Evolutionary conservation across 2,113 vertebrate genomes (phyloP).

Genomic region (Stigmatopora argus): DNA sequence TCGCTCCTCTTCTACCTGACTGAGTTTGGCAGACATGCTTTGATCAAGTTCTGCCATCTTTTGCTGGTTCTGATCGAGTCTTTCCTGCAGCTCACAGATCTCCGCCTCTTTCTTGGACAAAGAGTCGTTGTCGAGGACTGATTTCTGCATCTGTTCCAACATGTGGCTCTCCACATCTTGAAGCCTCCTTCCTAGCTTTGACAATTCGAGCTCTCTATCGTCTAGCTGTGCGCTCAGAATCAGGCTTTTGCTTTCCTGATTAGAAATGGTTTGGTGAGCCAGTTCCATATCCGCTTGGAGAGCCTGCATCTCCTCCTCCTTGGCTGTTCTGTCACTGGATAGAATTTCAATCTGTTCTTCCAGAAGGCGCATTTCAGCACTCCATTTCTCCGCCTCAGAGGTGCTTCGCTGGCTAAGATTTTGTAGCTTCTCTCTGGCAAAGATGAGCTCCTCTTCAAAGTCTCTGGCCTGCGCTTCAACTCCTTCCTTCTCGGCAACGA

Average conservation of each 20-base stretch:
- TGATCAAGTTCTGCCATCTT: conserved; percentile 79
- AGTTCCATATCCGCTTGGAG: conserved; percentile 78
- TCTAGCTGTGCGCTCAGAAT: conserved; percentile 73
- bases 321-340: conserved; percentile 68
- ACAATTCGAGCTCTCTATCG: conserved; percentile 64
- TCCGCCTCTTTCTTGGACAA: conserved; percentile 68
- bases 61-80: conserved; percentile 74
- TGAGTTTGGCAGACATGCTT: conserved; percentile 82
- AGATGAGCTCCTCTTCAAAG: conserved; percentile 65
- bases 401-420: conserved; percentile 64
- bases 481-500: conserved; percentile 69
- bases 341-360: conserved; percentile 81
- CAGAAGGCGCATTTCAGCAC: conserved; percentile 63
- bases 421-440: conserved; percentile 59
- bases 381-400: conserved; percentile 62
- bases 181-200: conserved; percentile 64
- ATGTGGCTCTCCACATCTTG: conserved; percentile 60
- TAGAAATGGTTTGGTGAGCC: conserved; percentile 61
- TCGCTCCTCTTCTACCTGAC: conserved; percentile 83
- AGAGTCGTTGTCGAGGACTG: conserved; percentile 60
- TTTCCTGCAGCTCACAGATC: conserved; percentile 69
- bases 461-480: conserved; percentile 51
- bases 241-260: conserved; percentile 69
- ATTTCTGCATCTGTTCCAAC: conserved; percentile 69
- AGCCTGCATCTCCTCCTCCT: conserved; percentile 78